These are phyloP conservation scores for Argyrosomus japonicus DNA, from an alignment of 2,113 vertebrate genomes.

Conservation along the genomic window DNA sequence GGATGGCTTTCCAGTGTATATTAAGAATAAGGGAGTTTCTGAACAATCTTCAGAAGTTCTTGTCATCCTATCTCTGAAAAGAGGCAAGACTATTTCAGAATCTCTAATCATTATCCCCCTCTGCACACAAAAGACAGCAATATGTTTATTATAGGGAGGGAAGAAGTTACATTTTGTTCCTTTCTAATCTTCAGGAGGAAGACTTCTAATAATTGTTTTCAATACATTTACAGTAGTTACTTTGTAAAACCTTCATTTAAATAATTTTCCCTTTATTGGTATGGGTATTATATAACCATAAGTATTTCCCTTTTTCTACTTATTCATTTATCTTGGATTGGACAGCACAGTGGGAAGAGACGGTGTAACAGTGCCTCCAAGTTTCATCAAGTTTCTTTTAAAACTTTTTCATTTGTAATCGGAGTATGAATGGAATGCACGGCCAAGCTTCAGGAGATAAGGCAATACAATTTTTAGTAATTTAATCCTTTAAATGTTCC, in stretches of 20 bases:
- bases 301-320: background rate
- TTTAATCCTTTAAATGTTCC: background rate
- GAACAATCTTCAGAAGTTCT: too few species aligned
- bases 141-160: too few species aligned
- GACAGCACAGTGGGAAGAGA: background rate
- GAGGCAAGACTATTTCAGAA: too few species aligned
- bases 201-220: background rate
- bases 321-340: background rate
- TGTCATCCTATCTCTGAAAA: too few species aligned
- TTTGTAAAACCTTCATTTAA: background rate
- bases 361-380: background rate
- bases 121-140: too few species aligned
- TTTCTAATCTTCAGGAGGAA: background rate
- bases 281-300: too few species aligned
- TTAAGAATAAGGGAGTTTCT: too few species aligned
- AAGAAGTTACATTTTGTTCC: background rate
- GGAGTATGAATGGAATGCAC: background rate
- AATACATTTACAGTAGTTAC: background rate
- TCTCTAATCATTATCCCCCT: too few species aligned
- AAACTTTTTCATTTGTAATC: constrained; percentile 20
- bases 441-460: background rate
- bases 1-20: too few species aligned
- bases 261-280: background rate
- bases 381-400: background rate
- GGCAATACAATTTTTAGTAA: background rate